Evolutionary conservation across 2,113 vertebrate species (phyloP), one percentile per base, ranked within the genome.

Genomic region (Paramisgurnus dabryanus): DNA sequence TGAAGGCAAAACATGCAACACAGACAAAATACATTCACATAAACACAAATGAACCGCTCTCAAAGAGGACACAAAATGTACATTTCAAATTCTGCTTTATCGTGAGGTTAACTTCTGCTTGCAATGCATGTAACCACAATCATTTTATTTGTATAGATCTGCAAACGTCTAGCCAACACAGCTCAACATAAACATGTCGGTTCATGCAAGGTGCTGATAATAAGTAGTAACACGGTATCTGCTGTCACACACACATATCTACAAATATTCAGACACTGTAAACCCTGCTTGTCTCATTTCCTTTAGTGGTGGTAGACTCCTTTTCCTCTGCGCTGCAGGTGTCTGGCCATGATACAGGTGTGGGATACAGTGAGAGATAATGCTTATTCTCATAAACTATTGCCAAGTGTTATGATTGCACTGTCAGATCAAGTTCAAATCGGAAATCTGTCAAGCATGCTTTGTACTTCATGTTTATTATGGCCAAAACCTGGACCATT

Each of bases 381-480:
- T 81, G 68, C 74, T 27, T 53, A 67, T 81, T 78, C 79, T 81
- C 74, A 73, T 84, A 45, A 84, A 72, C 83, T 68, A 64, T 81
- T 68, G 77, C 83, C 45, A 53, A 58, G 43, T 60, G 47, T 75
- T 73, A 63, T 84, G 83, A 84, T 84, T 78, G 79, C 78, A 84
- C 75, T 78, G 79, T 81, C 83, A 84, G 68, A 81, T 84, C 74
- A 57, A 41, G 39, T 76, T 78, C 53, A 11, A 60, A 78, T 67
- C 67, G 74, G 50, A 84, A 78, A 84, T 78, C 63, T 84, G 79
- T 74, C 74, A 74, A 78, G 67, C 68, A 76, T 18, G 68, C 55
- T 81, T 73, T 73, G 74, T 74, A 68, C 45, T 65, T 78, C 43
- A 76, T 74, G 67, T 81, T 84, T 84, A 78, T 78, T 76, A 63